Base-by-base conservation (phyloP, 2,113 vertebrate species). In the Picathartes gymnocephalus region DNA sequence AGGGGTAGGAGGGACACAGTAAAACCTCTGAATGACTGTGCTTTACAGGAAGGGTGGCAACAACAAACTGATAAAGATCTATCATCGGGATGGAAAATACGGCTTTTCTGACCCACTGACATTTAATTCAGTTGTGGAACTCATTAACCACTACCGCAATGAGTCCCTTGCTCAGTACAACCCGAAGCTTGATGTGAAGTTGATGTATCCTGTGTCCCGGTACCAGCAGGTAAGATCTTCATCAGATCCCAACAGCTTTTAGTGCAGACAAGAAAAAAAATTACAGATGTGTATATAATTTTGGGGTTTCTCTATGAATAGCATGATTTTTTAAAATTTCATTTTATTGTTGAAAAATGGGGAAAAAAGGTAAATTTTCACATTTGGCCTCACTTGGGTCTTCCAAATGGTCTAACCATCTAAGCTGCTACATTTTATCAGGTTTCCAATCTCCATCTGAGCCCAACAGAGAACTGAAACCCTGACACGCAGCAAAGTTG, bases 21-120 rank as follows among this genome's bases (percentile, higher is more conserved):
- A 64, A 92, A 88, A 80, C 33, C 58, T 95, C 88, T 83, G 10
- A 93, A 77, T n/a, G 58, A 22, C 48, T 86, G 14, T 97, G 40
- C 73, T 96, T 98, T 97, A 79, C 97, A 99, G 99, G 98, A 99
- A 99, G 97, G 99, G 99, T 60, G 99, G 99, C 74, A 99, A 99
- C 97, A 99, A 99, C 97, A 99, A 99, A 57, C 97, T 99, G 95
- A 99, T 99, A 90, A 99, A 99, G 98, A 99, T 99, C 95, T 99
- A 99, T 93, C 99, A 99, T 93, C 98, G 97, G 14, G 99, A 99
- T 71, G 99, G 98, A 40, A 99, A 99, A 93, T 99, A 99, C 0
- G 99, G 99, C 89, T 99, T 99, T 97, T 99, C 99, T 45, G 99
- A 99, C 84, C 99, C 99, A 4, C 97, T 99, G 92, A 99, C 99